These are phyloP conservation scores for Coranthus polyacanthus DNA, from an alignment of 2,797 vertebrate genomes.

Conservation along the genomic window DNA sequence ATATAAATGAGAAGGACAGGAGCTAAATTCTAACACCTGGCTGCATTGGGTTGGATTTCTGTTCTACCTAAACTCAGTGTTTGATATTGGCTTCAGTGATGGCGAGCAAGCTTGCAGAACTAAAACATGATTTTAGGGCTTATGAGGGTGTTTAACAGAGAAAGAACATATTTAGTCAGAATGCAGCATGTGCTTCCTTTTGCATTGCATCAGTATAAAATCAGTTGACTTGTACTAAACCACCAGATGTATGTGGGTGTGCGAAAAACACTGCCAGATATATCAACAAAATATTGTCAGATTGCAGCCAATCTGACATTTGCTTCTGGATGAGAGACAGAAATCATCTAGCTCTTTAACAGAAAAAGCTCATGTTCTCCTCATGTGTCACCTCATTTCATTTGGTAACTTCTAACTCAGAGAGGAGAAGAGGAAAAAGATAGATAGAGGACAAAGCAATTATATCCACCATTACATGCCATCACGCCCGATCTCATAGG, in stretches of 20 bases:
- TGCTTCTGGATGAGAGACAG: conserved; percentile 37
- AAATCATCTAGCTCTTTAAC: conserved; percentile 39
- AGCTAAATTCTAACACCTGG: conserved; percentile 43
- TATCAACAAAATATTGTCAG: conserved; percentile 42
- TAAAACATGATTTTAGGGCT: conserved; percentile 57
- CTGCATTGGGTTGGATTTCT: conserved; percentile 43
- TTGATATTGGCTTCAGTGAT: conserved; percentile 43
- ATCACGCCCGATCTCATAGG: conserved; percentile 74
- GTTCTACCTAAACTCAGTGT: conserved; percentile 43
- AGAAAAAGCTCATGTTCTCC: conserved; percentile 28
- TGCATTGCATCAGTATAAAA: conserved; percentile 52
- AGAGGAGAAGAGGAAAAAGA: conserved; percentile 45
- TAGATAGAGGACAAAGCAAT: conserved; percentile 80
- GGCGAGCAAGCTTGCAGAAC: conserved; percentile 45
- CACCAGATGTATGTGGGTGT: conserved; percentile 54
- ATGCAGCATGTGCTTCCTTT: conserved; percentile 51
- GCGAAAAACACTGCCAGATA: conserved; percentile 37
- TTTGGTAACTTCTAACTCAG: conserved; percentile 68
- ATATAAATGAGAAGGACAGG: conserved; percentile 31
- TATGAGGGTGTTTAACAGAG: conserved; percentile 48
- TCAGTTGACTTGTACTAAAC: conserved; percentile 47
- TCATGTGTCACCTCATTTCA: conserved; percentile 64
- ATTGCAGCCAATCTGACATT: conserved; percentile 50
- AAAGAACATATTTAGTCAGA: conserved; percentile 50
- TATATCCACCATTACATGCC: conserved; percentile 76